Percentiles rank a stretch among this genome's conserved stretches.
These are phyloP conservation scores for Ochropacha duplaris DNA, from an alignment of 2,888 invertebrate genomes.

Conservation along the genomic window DNA sequence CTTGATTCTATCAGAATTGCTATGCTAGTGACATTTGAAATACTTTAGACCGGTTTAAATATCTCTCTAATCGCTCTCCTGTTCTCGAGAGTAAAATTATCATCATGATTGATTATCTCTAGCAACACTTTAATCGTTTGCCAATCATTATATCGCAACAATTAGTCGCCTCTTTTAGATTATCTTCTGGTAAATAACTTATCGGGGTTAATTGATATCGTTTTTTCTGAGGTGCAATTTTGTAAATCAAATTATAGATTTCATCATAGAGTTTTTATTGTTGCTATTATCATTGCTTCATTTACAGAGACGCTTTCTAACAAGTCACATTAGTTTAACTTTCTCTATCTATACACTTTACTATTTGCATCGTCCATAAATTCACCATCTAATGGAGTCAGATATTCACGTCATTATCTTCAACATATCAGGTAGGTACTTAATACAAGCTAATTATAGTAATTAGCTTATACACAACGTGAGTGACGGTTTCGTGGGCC, in stretches of 20 bases:
- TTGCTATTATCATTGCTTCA: neutral
- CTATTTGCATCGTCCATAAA: neutral
- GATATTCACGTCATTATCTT: neutral
- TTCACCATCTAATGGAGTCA: neutral
- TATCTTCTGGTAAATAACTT: constrained; percentile 2
- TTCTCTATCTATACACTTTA: neutral
- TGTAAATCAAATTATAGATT: neutral
- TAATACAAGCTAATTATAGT: neutral
- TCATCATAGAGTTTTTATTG: neutral
- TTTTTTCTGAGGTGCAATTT: neutral
- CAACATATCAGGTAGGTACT: neutral
- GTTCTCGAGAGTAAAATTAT: constrained; percentile 1
- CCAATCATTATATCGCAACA: constrained; percentile 2
- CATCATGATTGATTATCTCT: constrained; percentile 1
- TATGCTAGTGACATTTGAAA: constrained; percentile 4
- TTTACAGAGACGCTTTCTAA: neutral
- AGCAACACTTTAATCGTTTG: neutral
- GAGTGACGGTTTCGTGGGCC: constrained; percentile 22
- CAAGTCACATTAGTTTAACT: neutral
- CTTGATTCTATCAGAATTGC: neutral
- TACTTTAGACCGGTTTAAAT: neutral
- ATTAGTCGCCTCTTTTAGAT: neutral
- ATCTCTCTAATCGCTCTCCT: neutral
- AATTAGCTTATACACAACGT: constrained; percentile 19
- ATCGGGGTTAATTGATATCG: neutral